Base-by-base conservation (phyloP, 64 coral and sea anemone genomes). In the Porites lutea region DNA sequence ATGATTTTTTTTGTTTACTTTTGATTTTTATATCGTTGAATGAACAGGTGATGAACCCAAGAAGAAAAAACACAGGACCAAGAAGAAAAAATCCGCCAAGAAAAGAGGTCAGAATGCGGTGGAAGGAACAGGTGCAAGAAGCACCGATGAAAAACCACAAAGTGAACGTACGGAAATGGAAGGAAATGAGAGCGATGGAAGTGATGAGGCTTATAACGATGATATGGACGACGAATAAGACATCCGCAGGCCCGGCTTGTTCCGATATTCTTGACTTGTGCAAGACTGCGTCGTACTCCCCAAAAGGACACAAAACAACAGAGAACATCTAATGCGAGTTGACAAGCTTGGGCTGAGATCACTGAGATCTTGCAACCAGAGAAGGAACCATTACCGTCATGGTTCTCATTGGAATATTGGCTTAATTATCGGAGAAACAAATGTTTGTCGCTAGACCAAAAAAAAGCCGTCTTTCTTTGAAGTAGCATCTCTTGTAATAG, bases 1-100 rank as follows among this genome's bases (percentile, higher is more conserved):
- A 37, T 14, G 20, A 21, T 9, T 46, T 73, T 73, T 73, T 11
- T 46, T 19, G 10, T 83, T 8, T 73, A 20, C 27, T 13, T 46
- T 55, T 18, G 18, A 14, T 92, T 27, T 74, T 4, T 59, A 9
- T 72, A 20, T 55, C 65, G 10, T 86, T 86, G 15, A 50, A 62
- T 76, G 14, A 13, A 14, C 72, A 95, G 89, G 60, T 6, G 95
- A 91, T 51, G 95, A 96, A 82, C 95, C 92, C 50, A 89, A 87
- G 49, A 96, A 91, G 68, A 96, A 96, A 92, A 94, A 96, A 77
- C 79, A 71, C 45, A 96, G 77, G 19, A 86, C 82, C 59, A 94
- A 94, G 48, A 93, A 94, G 71, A 96, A 88, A 83, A 27, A 13
- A 21, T 81, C 89, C 13, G 55, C 76, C 52, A 96, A 94, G 69